Evolutionary conservation across 2,888 invertebrate genomes (phyloP), one percentile per base, ranked within the genome.

Genomic region (Atherix ibis): DNA sequence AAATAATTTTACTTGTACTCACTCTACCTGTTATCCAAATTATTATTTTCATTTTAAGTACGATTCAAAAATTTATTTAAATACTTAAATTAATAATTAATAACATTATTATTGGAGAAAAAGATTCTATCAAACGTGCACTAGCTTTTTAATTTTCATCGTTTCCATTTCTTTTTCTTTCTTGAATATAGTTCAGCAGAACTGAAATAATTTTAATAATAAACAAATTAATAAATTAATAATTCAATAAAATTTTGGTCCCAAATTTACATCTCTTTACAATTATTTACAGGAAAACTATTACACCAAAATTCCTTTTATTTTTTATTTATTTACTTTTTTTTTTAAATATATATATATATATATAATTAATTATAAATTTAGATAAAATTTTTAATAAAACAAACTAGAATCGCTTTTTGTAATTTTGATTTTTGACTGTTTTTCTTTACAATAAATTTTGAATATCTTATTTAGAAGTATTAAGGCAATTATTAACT

Each of bases 231-330:
- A 22, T 10, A 22, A 22, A 22, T 10, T 8, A 22, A 22, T 8
- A 22, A 22, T 28, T 28, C 10, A 15, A 28, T 16, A 28, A 28
- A 12, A 28, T 24, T 35, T 35, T 35, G 35, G 35, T 35, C 24
- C 35, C 29, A 12, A 35, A 30, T 24, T 30, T 16, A 19, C 27
- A 13, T 34, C 29, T 34, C 25, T 25, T 22, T 22, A 25, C 5
- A 32, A 25, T 14, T 33, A 22, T 22, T 22, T 31, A 13, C 17
- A n/a, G n/a, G n/a, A 17, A 33, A 32, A 32, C 22, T 32, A 25
- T 32, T 24, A 27, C 10, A 28, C 27, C 18, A 34, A 29, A 27
- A 15, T 28, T 26, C 28, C 17, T 16, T n/a, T 25, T 32, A 22
- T 32, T 4, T 31, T 12, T 18, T 18, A 18, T 17, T 22, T 31